phyloP scores from a whole-genome alignment of 2,888 invertebrate genomes.

The Strigamia transsilvanica region DNA sequence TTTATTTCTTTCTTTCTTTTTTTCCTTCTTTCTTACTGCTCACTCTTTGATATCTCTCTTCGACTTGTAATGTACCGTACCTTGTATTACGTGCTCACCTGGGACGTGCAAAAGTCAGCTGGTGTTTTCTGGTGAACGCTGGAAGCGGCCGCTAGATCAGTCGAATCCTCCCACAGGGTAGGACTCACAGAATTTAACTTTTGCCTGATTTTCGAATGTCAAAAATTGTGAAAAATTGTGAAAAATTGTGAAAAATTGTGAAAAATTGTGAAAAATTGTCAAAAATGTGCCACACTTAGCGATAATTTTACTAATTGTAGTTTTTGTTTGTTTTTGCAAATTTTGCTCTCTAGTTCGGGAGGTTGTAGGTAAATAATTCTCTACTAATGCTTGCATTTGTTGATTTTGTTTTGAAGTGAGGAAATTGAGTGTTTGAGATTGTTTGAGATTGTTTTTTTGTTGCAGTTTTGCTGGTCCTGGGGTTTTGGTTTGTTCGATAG shows the following conservation, averaged over 20 bases:
- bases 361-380: constrained; percentile 11
- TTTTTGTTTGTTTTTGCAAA: neutral
- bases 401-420: no score
- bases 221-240: no score
- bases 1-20: neutral
- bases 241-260: no score
- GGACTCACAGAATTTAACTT: neutral
- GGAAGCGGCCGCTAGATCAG: constrained; percentile 6
- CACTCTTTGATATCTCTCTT: neutral
- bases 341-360: neutral
- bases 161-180: constrained; percentile 20
- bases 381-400: neutral
- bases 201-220: neutral
- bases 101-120: neutral
- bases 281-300: neutral
- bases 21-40: no score
- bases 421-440: no score
- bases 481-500: constrained; percentile 98
- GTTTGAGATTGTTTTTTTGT: no score
- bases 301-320: neutral
- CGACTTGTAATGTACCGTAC: neutral
- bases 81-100: neutral
- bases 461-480: constrained; percentile 92
- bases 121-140: constrained; percentile 14
- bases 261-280: no score